These are phyloP conservation scores for Ondatra zibethicus DNA, from an alignment of 2,113 vertebrate species.

Conservation along the genomic window DNA sequence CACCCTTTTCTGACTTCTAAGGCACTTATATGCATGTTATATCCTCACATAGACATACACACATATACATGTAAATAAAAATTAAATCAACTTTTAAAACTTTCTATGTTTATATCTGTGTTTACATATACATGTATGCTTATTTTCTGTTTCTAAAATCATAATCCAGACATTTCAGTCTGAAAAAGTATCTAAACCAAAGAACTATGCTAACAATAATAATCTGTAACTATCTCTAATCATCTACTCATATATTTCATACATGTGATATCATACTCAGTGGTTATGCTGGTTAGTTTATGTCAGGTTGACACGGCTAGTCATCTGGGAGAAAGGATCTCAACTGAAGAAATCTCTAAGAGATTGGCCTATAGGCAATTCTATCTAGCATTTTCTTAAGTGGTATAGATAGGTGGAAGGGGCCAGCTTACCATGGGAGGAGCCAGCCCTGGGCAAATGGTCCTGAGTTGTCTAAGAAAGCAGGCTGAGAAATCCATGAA, in stretches of 20 bases:
- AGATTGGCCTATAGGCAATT: background rate
- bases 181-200: slow-evolving; percentile 14
- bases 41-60: background rate
- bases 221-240: background rate
- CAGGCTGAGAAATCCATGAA: background rate
- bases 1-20: background rate
- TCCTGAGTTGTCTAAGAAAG: background rate
- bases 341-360: background rate
- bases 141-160: slow-evolving; percentile 24
- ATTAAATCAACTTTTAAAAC: background rate
- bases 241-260: background rate
- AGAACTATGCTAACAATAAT: slow-evolving; percentile 9
- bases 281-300: background rate
- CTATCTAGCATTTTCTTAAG: background rate
- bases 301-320: background rate
- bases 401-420: background rate
- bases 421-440: background rate
- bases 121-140: background rate
- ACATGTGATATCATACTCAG: background rate
- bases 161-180: background rate
- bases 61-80: background rate
- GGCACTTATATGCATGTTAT: background rate
- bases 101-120: background rate
- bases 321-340: background rate
- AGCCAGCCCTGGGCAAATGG: background rate